A percentile compares a stretch with the other conserved stretches of the same genome.
Evolutionary conservation across 1,140 invertebrate species (phyloP).

Genomic region (Ostrea denselamellosa): DNA sequence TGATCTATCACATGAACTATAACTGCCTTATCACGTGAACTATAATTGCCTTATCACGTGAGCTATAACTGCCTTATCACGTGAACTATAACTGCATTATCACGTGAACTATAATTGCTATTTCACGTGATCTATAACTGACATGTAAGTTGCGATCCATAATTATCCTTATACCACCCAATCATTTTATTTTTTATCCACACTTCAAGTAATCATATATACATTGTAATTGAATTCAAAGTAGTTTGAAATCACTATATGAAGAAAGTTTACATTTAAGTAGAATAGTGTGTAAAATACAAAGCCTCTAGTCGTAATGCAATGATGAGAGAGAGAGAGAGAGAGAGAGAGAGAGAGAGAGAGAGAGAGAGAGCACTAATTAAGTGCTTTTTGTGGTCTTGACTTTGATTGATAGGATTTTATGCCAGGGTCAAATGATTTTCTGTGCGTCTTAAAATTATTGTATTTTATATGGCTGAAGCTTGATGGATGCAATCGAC

Average conservation of each 20-base stretch:
- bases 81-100: no score
- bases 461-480: constrained; percentile 6
- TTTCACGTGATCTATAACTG: no score
- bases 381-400: background rate
- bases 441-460: constrained; percentile 25
- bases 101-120: no score
- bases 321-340: background rate
- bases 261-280: no score
- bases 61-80: no score
- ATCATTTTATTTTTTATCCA: no score
- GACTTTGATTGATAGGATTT: constrained; percentile 1
- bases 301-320: background rate
- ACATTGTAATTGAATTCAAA: background rate
- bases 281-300: no score
- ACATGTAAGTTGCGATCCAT: no score
- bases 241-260: background rate
- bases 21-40: no score
- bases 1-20: no score
- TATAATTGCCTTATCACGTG: no score
- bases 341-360: constrained; percentile 16
- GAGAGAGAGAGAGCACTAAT: constrained; percentile 24
- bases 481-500: constrained; percentile 3
- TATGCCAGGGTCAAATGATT: constrained; percentile 21
- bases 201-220: background rate
- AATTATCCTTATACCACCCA: no score